Base-by-base conservation (phyloP, 1,140 invertebrate genomes). In the Limonius californicus region DNA sequence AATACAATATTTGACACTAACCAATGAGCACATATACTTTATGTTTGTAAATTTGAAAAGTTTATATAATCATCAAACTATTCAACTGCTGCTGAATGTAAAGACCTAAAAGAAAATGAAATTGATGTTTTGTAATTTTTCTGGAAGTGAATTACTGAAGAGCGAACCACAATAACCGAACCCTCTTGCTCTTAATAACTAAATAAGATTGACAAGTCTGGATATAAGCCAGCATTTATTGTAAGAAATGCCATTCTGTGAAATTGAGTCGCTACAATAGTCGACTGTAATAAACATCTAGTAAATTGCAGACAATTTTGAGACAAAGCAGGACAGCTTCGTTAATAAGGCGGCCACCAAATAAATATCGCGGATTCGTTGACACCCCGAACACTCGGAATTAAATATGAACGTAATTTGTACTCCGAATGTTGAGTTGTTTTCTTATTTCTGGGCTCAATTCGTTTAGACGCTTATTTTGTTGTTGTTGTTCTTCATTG, bases 121-220 rank as follows among this genome's bases (percentile, higher is more conserved):
- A 11, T 32, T 32, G 27, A 32, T 32, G 27, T 32, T 32, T n/a
- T n/a, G 11, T 39, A 39, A 39, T 39, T 39, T 39, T 39, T 39
- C 35, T 39, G 11, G 3, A 27, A 39, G 35, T 39, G 11, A 39
- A 39, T 39, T 39, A 39, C n/a, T 12, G 35, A 12, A 39, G 3
- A 39, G n/a, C 8, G 35, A 50, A 21, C 45, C 16, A 50, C 45
- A 19, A 50, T 50, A 50, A 50, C 54, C 30, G 20, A 14, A 27
- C 30, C 54, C 54, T 35, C 27, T 55, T 2, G 12, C 11, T 27
- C 21, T 35, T 27, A 35, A 27, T 35, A 55, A 55, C 54, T 30
- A 55, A 55, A 55, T 35, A 55, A 35, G 30, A 55, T 55, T 35
- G 54, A 55, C 54, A 55, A 55, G 54, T 55, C 54, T 55, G 54